Evolutionary conservation across 1,140 invertebrate genomes (phyloP).

Genomic region (Platorchestia sp.): DNA sequence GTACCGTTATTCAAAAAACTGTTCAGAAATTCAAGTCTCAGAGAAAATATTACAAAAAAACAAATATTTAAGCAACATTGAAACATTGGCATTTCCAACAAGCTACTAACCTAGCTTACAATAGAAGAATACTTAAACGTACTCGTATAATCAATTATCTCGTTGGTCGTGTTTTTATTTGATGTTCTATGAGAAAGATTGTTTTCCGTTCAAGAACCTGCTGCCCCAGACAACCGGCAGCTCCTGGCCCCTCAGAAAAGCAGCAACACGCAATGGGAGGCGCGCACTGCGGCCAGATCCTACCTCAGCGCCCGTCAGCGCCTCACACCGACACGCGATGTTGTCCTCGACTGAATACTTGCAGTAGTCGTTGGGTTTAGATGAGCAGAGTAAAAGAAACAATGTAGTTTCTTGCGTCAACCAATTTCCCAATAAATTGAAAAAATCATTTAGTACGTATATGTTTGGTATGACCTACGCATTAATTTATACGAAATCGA

Average conservation of each 20-base stretch:
- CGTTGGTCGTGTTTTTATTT: neutral
- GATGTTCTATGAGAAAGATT: neutral
- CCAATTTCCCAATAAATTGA: neutral
- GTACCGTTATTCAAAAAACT: too few species aligned
- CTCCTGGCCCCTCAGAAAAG: neutral
- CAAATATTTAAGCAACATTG: neutral
- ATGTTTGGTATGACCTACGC: too few species aligned
- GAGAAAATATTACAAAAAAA: too few species aligned
- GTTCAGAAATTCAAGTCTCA: too few species aligned
- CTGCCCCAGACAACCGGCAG: neutral
- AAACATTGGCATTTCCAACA: neutral
- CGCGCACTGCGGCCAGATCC: neutral
- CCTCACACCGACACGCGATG: neutral
- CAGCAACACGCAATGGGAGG: neutral
- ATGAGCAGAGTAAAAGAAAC: neutral
- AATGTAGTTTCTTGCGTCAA: neutral
- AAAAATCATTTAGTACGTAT: neutral
- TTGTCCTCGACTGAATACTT: neutral
- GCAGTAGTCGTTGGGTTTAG: neutral
- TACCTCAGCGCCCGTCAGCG: neutral
- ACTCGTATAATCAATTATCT: neutral
- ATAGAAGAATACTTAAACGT: neutral
- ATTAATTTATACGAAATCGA: too few species aligned
- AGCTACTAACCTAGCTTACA: neutral
- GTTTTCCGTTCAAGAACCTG: neutral